Conservation (phyloP, 2,113 vertebrate species). For the Rhynchopsitta pachyrhyncha region DNA sequence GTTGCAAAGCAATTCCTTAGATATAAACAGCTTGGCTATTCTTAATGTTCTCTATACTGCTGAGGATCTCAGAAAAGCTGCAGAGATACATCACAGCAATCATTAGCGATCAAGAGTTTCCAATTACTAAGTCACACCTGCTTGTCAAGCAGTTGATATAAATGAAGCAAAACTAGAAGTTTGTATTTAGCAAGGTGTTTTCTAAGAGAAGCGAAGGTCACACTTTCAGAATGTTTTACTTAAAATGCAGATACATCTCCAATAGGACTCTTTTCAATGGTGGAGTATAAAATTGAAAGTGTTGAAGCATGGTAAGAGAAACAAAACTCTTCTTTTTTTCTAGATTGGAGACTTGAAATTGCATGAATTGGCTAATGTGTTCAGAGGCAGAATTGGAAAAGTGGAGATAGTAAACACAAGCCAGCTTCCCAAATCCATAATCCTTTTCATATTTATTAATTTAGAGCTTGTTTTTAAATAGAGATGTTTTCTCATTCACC, state of each 20-base stretch:
- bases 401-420: background rate
- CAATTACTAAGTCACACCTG: conserved; percentile 57
- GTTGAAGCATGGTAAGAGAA: background rate
- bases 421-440: background rate
- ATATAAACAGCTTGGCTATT: conserved; percentile 29
- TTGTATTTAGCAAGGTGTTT: conserved; percentile 42
- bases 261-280: background rate
- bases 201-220: background rate
- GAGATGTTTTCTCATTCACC: background rate
- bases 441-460: background rate
- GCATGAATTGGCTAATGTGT: background rate
- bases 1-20: conserved; percentile 53
- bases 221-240: background rate
- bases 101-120: conserved; percentile 60
- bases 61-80: conserved; percentile 26
- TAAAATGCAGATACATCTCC: background rate
- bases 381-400: background rate
- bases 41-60: conserved; percentile 39
- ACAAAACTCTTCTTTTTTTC: background rate
- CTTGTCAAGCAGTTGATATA: conserved; percentile 45
- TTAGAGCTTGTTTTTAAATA: background rate
- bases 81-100: conserved; percentile 36
- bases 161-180: conserved; percentile 25
- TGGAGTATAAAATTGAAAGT: background rate
- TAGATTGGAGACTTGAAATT: background rate